Percentiles rank a stretch among this genome's conserved stretches.
These are phyloP conservation scores for Trichonephila clavipes DNA, from an alignment of 1,140 invertebrate species.

Conservation along the genomic window DNA sequence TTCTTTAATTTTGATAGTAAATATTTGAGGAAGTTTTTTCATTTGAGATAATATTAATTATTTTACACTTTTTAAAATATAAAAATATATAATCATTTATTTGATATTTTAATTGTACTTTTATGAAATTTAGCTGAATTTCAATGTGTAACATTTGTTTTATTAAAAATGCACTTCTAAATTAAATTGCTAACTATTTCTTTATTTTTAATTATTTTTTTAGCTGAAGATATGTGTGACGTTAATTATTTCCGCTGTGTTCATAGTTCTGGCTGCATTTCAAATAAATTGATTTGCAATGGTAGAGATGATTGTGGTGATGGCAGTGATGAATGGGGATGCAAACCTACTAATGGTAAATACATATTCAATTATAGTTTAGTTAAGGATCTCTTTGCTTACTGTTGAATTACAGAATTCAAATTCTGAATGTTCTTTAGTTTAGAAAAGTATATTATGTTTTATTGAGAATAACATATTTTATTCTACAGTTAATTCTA, in stretches of 20 bases:
- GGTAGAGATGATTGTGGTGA: conserved; percentile 95
- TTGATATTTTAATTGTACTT: neutral
- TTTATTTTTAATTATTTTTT: neutral
- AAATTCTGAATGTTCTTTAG: too few relatives aligned
- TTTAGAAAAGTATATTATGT: too few relatives aligned
- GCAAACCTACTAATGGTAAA: conserved; percentile 84
- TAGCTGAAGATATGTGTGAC: conserved; percentile 81
- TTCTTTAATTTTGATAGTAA: too few relatives aligned
- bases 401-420: too few relatives aligned
- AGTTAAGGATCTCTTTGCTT: neutral
- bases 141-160: neutral
- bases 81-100: too few relatives aligned
- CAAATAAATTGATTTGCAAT: conserved; percentile 87
- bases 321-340: conserved; percentile 79
- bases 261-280: conserved; percentile 87
- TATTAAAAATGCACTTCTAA: neutral
- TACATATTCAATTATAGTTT: neutral
- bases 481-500: too few relatives aligned
- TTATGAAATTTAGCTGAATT: neutral
- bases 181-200: neutral
- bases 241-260: conserved; percentile 87
- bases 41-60: too few relatives aligned
- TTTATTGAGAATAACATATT: too few relatives aligned
- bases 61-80: too few relatives aligned
- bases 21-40: too few relatives aligned